A percentile compares a stretch with the other conserved stretches of the same genome.
These are phyloP conservation scores for Drosophila melanogaster DNA, from an alignment of 1,140 invertebrate species.

Conservation along the genomic window DNA sequence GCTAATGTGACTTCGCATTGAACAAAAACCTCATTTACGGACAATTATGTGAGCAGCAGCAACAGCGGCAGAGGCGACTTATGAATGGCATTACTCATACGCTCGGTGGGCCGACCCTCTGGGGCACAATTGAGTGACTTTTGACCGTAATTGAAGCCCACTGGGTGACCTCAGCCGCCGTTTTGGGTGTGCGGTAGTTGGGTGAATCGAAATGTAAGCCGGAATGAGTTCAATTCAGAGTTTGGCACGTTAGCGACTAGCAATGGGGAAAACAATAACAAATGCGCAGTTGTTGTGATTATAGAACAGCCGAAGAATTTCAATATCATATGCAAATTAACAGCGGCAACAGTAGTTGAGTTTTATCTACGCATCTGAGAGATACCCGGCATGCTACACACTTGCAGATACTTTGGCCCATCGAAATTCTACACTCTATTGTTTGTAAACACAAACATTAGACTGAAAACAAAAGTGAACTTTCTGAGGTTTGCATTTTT, in stretches of 20 bases:
- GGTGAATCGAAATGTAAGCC: background rate
- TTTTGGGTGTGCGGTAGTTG: conserved; percentile 5
- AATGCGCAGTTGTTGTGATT: conserved; percentile 51
- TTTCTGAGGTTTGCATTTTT: conserved; percentile 52
- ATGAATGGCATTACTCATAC: conserved; percentile 54
- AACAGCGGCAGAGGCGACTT: conserved; percentile 21
- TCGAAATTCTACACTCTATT: conserved; percentile 17
- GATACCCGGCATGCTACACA: conserved; percentile 17
- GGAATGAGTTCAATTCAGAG: conserved; percentile 3
- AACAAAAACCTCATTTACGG: conserved; percentile 54
- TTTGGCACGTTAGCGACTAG: conserved; percentile 35
- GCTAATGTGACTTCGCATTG: conserved; percentile 42
- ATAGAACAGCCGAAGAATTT: conserved; percentile 51
- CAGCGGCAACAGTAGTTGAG: conserved; percentile 23
- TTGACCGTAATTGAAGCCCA: conserved; percentile 73
- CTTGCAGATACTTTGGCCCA: conserved; percentile 4
- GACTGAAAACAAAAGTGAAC: conserved; percentile 71
- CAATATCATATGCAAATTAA: conserved; percentile 66
- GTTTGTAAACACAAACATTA: conserved; percentile 73
- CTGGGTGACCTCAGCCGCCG: conserved; percentile 45
- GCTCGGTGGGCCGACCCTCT: conserved; percentile 35
- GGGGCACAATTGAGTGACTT: conserved; percentile 70
- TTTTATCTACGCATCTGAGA: conserved; percentile 42
- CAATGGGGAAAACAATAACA: conserved; percentile 3
- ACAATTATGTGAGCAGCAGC: conserved; percentile 34